Conservation (phyloP, 2,797 vertebrate genomes). For the Hemibagrus guttatus region DNA sequence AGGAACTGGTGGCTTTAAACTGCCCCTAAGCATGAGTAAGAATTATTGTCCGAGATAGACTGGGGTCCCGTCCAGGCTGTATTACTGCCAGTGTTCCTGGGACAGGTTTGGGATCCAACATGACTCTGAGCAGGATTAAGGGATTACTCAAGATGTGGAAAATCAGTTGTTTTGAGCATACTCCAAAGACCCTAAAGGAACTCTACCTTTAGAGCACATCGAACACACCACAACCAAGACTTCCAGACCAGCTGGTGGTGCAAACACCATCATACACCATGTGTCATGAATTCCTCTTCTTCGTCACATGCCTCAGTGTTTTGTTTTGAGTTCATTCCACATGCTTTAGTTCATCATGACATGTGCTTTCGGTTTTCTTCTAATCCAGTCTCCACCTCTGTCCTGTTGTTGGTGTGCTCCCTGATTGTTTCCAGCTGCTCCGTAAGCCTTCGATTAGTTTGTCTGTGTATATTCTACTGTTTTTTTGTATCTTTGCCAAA, state of each 20-base stretch:
- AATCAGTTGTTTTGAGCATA: background rate
- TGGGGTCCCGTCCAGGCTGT: too few relatives aligned
- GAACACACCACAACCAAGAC: background rate
- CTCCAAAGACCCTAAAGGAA: background rate
- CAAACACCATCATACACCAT: background rate
- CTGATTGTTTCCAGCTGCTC: conserved; percentile 2
- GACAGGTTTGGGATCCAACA: too few relatives aligned
- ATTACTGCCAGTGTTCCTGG: too few relatives aligned
- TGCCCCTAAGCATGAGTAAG: too few relatives aligned
- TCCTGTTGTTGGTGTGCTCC: background rate
- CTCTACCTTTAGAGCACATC: background rate
- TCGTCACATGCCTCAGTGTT: background rate
- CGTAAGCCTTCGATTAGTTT: background rate
- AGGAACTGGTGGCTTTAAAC: too few relatives aligned
- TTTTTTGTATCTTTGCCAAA: background rate
- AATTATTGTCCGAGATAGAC: too few relatives aligned
- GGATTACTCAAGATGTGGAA: too few relatives aligned
- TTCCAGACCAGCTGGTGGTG: background rate
- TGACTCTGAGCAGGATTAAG: too few relatives aligned
- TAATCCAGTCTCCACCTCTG: background rate
- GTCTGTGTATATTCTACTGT: background rate
- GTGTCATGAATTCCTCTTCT: background rate
- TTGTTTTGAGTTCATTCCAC: background rate
- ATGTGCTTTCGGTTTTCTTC: background rate
- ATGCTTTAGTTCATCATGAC: background rate